Evolutionary conservation across 1,140 invertebrate species (phyloP).

Genomic region (Thrips palmi): DNA sequence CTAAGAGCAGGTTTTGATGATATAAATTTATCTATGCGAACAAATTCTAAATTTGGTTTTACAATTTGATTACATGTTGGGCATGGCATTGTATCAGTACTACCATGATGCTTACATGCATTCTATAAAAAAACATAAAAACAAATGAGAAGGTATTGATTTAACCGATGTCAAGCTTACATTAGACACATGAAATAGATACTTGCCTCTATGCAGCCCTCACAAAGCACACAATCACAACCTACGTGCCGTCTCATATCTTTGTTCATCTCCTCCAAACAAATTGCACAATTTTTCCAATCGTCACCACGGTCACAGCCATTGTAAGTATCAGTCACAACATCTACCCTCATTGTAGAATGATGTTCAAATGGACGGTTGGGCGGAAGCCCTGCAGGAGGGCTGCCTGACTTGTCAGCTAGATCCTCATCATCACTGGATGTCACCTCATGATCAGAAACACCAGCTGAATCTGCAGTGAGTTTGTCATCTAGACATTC

Average conservation of each 20-base stretch:
- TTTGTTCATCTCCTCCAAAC: conserved; percentile 37
- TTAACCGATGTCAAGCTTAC: background rate
- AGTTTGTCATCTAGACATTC: no score
- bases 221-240: conserved; percentile 38
- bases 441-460: no score
- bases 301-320: conserved; percentile 16
- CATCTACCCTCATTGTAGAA: no score
- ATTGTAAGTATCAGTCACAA: no score
- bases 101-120: conserved; percentile 27
- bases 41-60: conserved; percentile 27
- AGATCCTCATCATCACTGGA: no score
- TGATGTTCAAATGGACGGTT: no score
- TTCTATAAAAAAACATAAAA: conserved; percentile 20
- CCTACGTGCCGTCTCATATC: conserved; percentile 33
- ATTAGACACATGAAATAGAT: conserved; percentile 1
- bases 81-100: conserved; percentile 25
- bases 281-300: conserved; percentile 35
- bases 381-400: no score
- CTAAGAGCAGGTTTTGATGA: conserved; percentile 22
- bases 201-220: conserved; percentile 38
- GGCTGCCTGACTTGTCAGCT: no score
- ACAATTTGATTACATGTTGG: conserved; percentile 31
- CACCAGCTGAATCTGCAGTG: no score
- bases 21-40: conserved; percentile 23
- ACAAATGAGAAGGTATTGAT: background rate